Percentiles rank a stretch among this genome's conserved stretches.
phyloP scores from a whole-genome alignment of 2,888 invertebrate species.

The Nasonia oneida region DNA sequence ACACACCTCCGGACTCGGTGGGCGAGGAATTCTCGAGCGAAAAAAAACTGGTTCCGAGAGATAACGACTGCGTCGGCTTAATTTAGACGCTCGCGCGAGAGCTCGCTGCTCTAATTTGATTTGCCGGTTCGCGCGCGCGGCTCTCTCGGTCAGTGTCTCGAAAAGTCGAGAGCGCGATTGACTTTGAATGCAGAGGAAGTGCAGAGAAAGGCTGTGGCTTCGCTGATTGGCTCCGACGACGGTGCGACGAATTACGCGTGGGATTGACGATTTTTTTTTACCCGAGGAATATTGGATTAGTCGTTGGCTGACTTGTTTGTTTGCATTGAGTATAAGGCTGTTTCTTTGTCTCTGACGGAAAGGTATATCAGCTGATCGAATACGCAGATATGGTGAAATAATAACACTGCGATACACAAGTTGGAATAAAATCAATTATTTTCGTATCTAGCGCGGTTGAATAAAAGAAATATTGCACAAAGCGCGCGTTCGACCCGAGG shows the following conservation, averaged over 20 bases:
- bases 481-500: not conserved
- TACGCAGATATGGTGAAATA: not conserved
- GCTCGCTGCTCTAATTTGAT: slow-evolving; percentile 26
- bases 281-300: not conserved
- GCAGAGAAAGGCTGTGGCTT: not conserved
- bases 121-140: slow-evolving; percentile 13
- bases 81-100: slow-evolving; percentile 18
- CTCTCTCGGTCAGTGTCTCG: slow-evolving; percentile 3
- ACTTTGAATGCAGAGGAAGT: slow-evolving; percentile 18
- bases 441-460: not conserved
- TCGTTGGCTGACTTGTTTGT: not conserved
- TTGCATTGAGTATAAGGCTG: not conserved
- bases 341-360: too few species aligned
- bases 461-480: not conserved
- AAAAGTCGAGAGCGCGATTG: slow-evolving; percentile 22
- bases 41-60: slow-evolving; percentile 6
- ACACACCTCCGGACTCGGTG: not conserved
- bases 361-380: too few species aligned
- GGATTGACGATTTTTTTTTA: not conserved
- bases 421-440: not conserved
- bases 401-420: not conserved
- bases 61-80: slow-evolving; percentile 35
- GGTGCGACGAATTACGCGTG: not conserved
- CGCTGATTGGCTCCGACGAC: not conserved
- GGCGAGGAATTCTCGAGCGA: not conserved